Evolutionary conservation across 2,797 vertebrate genomes (phyloP).

Genomic region (Spondyliosoma cantharus): DNA sequence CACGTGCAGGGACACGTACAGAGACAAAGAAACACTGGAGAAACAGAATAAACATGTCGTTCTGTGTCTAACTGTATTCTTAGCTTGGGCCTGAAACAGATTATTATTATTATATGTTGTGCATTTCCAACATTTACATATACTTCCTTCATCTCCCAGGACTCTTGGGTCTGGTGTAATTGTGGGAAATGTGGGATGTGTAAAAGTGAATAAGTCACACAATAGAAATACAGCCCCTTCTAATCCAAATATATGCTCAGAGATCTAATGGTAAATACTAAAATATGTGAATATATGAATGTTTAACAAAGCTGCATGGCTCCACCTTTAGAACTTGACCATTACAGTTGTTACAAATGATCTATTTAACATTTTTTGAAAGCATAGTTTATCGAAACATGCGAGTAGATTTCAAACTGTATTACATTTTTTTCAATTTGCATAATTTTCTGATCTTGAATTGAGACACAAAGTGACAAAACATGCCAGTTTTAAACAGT

Average conservation of each 20-base stretch:
- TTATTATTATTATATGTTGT: background rate
- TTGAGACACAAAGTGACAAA: background rate
- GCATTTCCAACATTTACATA: background rate
- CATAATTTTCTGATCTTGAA: background rate
- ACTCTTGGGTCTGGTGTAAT: background rate
- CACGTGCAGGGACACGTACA: conserved; percentile 7
- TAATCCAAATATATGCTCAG: background rate
- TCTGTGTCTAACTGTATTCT: background rate
- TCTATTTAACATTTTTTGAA: background rate
- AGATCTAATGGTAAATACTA: background rate
- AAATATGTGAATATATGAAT: background rate
- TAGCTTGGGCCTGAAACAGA: background rate
- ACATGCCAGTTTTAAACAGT: background rate
- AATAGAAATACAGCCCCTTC: background rate
- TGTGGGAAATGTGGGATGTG: conserved; percentile 5
- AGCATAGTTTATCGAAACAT: background rate
- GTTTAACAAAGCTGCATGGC: background rate
- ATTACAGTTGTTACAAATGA: background rate
- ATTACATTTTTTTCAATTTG: background rate
- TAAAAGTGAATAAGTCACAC: background rate
- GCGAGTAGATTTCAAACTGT: background rate
- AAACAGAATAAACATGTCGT: background rate
- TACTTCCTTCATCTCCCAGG: background rate
- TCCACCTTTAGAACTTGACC: background rate
- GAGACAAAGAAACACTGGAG: conserved; percentile 9